Evolutionary conservation across 2,888 invertebrate genomes (phyloP), one percentile per base, ranked within the genome.

Genomic region (Agrotis ipsilon): DNA sequence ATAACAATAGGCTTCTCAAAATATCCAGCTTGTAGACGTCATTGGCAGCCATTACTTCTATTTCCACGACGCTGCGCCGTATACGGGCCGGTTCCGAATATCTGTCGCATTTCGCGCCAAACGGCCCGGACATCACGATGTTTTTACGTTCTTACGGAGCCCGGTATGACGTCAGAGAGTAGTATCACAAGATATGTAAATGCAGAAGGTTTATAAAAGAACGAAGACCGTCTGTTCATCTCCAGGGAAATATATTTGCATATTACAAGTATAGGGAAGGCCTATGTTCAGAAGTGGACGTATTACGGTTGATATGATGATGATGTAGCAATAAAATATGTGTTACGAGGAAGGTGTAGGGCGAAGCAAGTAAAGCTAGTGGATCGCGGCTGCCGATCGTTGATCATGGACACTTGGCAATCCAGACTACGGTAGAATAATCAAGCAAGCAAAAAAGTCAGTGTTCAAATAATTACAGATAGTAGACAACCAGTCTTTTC

Each of bases 61-160:
- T 82, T 82, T 84, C 78, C 78, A 72, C 68, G 46, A 72, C 78
- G 72, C 39, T 83, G 74, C 67, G 58, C 73, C 77, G 67, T 68
- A 78, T 70, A 68, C 75, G 68, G 72, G 59, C 64, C 64, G 61
- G 75, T 75, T 71, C 82, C 78, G 79, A 83, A 81, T 82, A 81
- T 84, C 69, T 78, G 82, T 80, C 81, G 83, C 83, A 84, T 87
- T 87, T 83, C 81, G 82, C 81, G 79, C 80, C 81, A 86, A 88
- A 83, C 88, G 86, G 83, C 58, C 75, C 81, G 88, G 81, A 87
- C 76, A 80, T 85, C 81, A 85, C 78, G 84, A 83, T 85, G 72
- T 85, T 86, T 88, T 86, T 87, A 84, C 84, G 78, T 78, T 81
- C 76, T 80, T 82, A 78, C 58, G 67, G 59, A 82, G 67, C 73